phyloP scores from a whole-genome alignment of 2,888 invertebrate species.

The Phorcus lineatus region DNA sequence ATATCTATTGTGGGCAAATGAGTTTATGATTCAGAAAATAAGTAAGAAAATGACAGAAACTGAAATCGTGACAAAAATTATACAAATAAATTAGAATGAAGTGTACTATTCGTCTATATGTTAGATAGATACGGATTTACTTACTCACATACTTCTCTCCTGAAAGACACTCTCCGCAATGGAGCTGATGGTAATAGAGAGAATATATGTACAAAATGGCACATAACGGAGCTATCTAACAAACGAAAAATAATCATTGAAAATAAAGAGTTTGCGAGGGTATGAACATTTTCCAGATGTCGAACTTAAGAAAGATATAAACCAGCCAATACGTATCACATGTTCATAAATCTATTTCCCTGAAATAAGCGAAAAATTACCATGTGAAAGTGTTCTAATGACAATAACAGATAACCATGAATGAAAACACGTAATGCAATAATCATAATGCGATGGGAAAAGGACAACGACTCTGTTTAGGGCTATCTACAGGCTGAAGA shows the following conservation, averaged over 20 bases:
- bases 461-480: neutral
- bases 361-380: conserved; percentile 5
- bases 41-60: no score
- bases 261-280: conserved; percentile 1
- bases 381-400: conserved; percentile 7
- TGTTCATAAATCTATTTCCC: conserved; percentile 10
- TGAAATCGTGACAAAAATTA: no score
- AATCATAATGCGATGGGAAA: neutral
- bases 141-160: neutral
- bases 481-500: neutral
- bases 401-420: conserved; percentile 1
- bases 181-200: neutral
- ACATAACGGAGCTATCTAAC: conserved; percentile 22
- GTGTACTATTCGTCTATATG: no score
- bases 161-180: neutral
- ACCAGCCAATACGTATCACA: conserved; percentile 19
- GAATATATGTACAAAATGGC: conserved; percentile 12
- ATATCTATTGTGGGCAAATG: no score
- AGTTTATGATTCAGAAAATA: no score
- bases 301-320: conserved; percentile 14
- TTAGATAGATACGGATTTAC: neutral
- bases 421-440: no score
- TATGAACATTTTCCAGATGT: conserved; percentile 17
- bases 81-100: no score
- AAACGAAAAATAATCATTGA: conserved; percentile 23